A percentile compares a stretch with the other conserved stretches of the same genome.
These are phyloP conservation scores for Drosophila nr. fundita DNA, from an alignment of 2,888 invertebrate species.

Conservation along the genomic window DNA sequence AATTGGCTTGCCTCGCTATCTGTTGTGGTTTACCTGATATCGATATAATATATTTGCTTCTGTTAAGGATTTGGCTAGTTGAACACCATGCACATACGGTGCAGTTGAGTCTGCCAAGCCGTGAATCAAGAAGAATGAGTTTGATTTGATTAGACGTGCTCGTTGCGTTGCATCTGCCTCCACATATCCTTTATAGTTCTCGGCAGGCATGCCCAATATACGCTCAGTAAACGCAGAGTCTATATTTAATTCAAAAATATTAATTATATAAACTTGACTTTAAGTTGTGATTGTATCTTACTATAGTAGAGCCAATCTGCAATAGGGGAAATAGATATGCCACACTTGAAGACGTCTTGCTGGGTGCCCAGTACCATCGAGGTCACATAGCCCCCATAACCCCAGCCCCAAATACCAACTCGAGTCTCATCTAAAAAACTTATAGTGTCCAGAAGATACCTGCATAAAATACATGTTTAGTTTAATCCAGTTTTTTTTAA, in stretches of 20 bases:
- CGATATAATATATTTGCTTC: slow-evolving; percentile 95
- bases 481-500: not conserved
- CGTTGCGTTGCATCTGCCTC: slow-evolving; percentile 96
- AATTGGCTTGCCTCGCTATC: not conserved
- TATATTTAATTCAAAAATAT: slow-evolving; percentile 81
- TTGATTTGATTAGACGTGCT: slow-evolving; percentile 94
- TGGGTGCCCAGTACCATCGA: slow-evolving; percentile 95
- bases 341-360: slow-evolving; percentile 95
- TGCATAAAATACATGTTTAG: slow-evolving; percentile 68
- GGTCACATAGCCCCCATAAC: slow-evolving; percentile 97
- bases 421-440: slow-evolving; percentile 94
- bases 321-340: slow-evolving; percentile 96
- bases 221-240: slow-evolving; percentile 98
- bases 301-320: slow-evolving; percentile 98
- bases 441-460: slow-evolving; percentile 92
- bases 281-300: slow-evolving; percentile 85
- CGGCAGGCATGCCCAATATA: slow-evolving; percentile 93
- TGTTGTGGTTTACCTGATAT: slow-evolving; percentile 90
- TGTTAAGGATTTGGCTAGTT: slow-evolving; percentile 94
- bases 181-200: slow-evolving; percentile 95
- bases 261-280: not conserved
- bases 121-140: slow-evolving; percentile 95
- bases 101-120: slow-evolving; percentile 96
- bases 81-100: slow-evolving; percentile 96
- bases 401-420: slow-evolving; percentile 98